Conservation (phyloP, 1,140 invertebrate genomes). For the Neuroterus valhalla region DNA sequence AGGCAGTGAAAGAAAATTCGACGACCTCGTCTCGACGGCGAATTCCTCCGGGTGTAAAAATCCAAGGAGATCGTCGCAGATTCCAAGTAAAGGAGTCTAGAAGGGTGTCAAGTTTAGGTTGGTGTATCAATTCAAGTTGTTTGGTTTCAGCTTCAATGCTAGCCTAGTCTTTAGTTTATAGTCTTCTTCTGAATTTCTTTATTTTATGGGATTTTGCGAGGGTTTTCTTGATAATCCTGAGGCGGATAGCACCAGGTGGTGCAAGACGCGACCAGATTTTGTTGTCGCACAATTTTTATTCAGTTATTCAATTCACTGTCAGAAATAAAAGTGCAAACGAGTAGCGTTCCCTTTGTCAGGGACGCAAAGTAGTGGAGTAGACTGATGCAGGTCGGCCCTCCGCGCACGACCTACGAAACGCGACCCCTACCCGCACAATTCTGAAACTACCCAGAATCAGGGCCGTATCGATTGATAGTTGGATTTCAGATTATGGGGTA, state of each 20-base stretch:
- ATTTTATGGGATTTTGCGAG: too few species aligned
- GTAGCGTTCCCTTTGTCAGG: constrained; percentile 55
- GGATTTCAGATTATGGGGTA: not conserved
- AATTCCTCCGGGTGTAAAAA: constrained; percentile 42
- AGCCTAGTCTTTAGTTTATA: not conserved
- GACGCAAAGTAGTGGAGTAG: constrained; percentile 54
- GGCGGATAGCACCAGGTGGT: not conserved
- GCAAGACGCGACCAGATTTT: not conserved
- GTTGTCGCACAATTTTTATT: constrained; percentile 1
- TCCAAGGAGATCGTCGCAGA: not conserved
- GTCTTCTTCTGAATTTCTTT: not conserved
- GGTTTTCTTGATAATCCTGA: constrained; percentile 11
- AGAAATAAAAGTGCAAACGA: constrained; percentile 36
- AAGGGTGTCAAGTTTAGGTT: not conserved
- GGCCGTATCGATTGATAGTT: constrained; percentile 33
- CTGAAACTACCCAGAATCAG: constrained; percentile 46
- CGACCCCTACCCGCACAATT: constrained; percentile 50
- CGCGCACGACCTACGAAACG: constrained; percentile 56
- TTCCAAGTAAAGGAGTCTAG: not conserved
- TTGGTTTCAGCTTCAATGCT: constrained; percentile 1
- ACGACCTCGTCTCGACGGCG: constrained; percentile 42
- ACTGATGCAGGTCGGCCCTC: constrained; percentile 61
- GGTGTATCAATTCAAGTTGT: not conserved
- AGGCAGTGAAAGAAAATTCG: constrained; percentile 2
- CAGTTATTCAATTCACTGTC: not conserved